Evolutionary conservation across 2,888 invertebrate genomes (phyloP).

Genomic region (Sisyra terminalis): DNA sequence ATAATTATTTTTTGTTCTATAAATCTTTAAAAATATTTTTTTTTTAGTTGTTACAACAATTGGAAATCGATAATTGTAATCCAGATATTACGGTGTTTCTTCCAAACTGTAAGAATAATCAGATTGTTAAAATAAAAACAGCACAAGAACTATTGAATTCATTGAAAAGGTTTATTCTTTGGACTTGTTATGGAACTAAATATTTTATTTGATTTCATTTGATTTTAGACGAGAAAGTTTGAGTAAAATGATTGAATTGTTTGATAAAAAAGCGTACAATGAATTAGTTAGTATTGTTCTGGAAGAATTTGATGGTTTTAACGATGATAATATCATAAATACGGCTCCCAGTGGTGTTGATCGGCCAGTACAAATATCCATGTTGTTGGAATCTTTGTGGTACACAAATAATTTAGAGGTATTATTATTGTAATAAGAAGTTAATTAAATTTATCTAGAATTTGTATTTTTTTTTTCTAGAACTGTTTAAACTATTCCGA

Average conservation of each 20-base stretch:
- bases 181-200: not conserved
- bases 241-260: conserved; percentile 48
- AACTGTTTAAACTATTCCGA: conserved; percentile 66
- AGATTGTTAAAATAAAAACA: conserved; percentile 28
- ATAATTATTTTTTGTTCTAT: not conserved
- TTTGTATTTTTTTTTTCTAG: conserved; percentile 22
- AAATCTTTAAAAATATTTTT: too few species aligned
- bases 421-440: too few species aligned
- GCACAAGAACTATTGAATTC: conserved; percentile 31
- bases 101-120: conserved; percentile 35
- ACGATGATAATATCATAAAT: conserved; percentile 15
- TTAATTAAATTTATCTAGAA: too few species aligned
- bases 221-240: conserved; percentile 31
- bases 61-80: not conserved
- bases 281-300: conserved; percentile 49
- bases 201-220: not conserved
- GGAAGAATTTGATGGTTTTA: conserved; percentile 38
- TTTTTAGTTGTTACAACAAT: not conserved
- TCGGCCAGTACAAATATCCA: conserved; percentile 30
- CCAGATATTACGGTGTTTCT: conserved; percentile 15
- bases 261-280: conserved; percentile 42
- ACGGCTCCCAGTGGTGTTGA: conserved; percentile 37
- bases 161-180: conserved; percentile 27
- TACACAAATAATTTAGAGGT: conserved; percentile 17
- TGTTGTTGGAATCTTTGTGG: conserved; percentile 31